Conservation (phyloP, 2,888 invertebrate species). For the Formica aserva region DNA sequence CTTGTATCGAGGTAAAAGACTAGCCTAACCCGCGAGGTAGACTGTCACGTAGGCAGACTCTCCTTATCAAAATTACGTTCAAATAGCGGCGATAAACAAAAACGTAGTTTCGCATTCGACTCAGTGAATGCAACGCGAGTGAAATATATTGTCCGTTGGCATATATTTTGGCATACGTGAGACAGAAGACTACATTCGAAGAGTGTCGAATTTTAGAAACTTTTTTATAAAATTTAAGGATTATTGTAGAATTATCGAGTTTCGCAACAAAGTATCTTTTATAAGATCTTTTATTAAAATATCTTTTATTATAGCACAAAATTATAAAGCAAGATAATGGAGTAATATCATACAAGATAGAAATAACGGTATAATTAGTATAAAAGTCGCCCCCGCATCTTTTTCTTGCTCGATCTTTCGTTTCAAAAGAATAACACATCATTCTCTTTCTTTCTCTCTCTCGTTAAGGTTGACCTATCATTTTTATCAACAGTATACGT, state of each 20-base stretch:
- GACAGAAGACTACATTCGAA: background rate
- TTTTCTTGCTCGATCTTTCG: background rate
- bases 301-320: background rate
- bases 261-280: background rate
- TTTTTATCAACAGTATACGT: background rate
- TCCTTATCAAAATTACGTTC: slow-evolving; percentile 43
- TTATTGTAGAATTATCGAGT: background rate
- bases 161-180: background rate
- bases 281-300: no score
- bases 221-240: background rate
- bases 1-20: background rate
- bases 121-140: background rate
- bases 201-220: background rate
- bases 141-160: background rate
- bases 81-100: slow-evolving; percentile 30
- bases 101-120: slow-evolving; percentile 12
- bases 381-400: background rate
- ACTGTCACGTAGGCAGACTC: background rate
- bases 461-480: background rate
- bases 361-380: slow-evolving; percentile 27
- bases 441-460: background rate
- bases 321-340: background rate
- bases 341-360: background rate
- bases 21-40: background rate
- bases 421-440: background rate